Evolutionary conservation across 2,797 vertebrate genomes (phyloP), one percentile per base, ranked within the genome.

Genomic region (Girardinus metallicus): DNA sequence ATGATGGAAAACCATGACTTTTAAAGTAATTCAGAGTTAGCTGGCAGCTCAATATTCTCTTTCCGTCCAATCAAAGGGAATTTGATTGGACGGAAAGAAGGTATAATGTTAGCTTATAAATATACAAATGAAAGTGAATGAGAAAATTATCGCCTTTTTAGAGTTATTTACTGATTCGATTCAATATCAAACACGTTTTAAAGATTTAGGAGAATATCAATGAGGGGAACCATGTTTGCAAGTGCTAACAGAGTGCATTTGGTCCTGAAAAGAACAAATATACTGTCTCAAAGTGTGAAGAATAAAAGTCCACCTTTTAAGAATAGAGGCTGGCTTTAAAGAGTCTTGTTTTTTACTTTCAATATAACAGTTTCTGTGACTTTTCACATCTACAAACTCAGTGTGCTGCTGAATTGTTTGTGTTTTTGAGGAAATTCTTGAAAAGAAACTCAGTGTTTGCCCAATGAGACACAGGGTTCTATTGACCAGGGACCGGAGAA

Each of bases 1-100:
- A 77, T 85, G 78, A 92, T 88, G 82, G 89, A 86, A 92, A 86
- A 75, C 82, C 85, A 74, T 85, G 88, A 90, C 87, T 89, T 91
- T 91, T 86, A 87, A 86, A 86, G 89, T 90, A 84, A 94, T 91
- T 88, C 77, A 78, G 51, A 85, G 89, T 91, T 62, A 87, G 93
- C 90, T 51, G 44, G 43, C 75, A 76, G 88, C 77, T 91, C 87
- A 1, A 88, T 91, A 86, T 75, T 81, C 88, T 82, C 53, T 79
- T 55, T 81, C 85, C 77, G 86, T 87, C 80, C 88, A 88, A 92
- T 93, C 90, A 91, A 80, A 79, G 57, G 75, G 78, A 83, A 89
- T 93, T n/a, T n/a, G n/a, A n/a, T n/a, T n/a, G n/a, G n/a, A n/a
- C n/a, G n/a, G n/a, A n/a, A n/a, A n/a, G n/a, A 87, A 82, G 75